Base-by-base conservation (phyloP, 1,140 invertebrate species). In the Paramacrobiotus metropolitanus region DNA sequence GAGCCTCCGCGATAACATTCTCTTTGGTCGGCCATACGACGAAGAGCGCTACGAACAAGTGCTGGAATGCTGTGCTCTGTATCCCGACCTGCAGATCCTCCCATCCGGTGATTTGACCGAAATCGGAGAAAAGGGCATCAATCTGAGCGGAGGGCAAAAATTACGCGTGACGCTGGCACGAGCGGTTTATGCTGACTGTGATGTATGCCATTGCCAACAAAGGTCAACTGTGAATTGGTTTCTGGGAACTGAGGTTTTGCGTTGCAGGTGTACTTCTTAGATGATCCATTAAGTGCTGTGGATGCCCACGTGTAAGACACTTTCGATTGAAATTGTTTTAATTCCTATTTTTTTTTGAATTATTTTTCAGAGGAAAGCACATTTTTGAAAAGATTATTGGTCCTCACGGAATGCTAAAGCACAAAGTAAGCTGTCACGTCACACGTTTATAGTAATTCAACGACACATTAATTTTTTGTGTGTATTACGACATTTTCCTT, bases 361-460 rank as follows among this genome's bases (percentile, higher is more conserved):
- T n/a, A n/a, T n/a, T n/a, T 55, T 55, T 9, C 48, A 55, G 48
- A 24, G 87, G 87, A 9, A 88, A 87, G 73, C 88, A 94, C 69
- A 92, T 96, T 63, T 95, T 96, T 70, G 87, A 94, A 65, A 82
- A 90, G 69, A 82, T 87, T 45, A 80, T 87, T 44, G 85, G 87
- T 48, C 82, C 85, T 4, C 80, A 77, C 61, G 87, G 87, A 24
- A 64, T 92, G 1, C 72, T 92, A 21, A 82, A 82, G 63, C 76
- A 79, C 40, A 89, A 45, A 28, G 30, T 29, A 29, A n/a, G n/a
- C n/a, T n/a, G n/a, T n/a, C n/a, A n/a, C n/a, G n/a, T n/a, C n/a
- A n/a, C n/a, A n/a, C n/a, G n/a, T n/a, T n/a, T n/a, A 34, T 2
- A 21, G 4, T 20, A 9, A 45, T 61, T 45, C 30, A 3, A 2